phyloP scores from a whole-genome alignment of 2,888 invertebrate species.

The Tetheella fluctuosa region DNA sequence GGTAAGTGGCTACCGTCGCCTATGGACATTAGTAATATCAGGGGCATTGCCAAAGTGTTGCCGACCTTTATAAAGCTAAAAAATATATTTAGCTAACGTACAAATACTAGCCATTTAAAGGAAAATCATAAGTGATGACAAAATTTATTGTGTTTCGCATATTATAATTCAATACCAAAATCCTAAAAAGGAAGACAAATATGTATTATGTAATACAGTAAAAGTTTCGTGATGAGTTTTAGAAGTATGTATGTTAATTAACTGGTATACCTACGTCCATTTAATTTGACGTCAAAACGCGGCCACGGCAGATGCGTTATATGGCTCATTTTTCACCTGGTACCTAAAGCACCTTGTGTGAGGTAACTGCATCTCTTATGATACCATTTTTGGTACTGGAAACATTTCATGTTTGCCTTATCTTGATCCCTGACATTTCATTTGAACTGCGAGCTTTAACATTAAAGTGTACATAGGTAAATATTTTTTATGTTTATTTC shows the following conservation, averaged over 20 bases:
- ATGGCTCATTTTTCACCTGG: constrained; percentile 54
- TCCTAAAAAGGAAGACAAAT: too few species aligned
- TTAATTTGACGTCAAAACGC: not conserved
- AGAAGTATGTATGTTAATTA: not conserved
- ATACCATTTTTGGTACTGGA: constrained; percentile 57
- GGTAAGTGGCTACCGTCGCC: too few species aligned
- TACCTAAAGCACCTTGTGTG: constrained; percentile 57
- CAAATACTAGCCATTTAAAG: too few species aligned
- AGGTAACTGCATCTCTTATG: constrained; percentile 38
- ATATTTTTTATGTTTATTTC: not conserved
- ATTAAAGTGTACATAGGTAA: constrained; percentile 14
- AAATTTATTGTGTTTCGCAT: too few species aligned
- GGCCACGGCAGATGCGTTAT: constrained; percentile 51
- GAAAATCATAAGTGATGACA: too few species aligned
- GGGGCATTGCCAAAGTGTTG: too few species aligned
- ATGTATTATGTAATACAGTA: too few species aligned
- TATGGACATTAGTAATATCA: too few species aligned
- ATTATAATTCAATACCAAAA: too few species aligned
- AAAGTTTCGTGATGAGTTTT: not conserved
- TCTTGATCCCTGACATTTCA: constrained; percentile 49
- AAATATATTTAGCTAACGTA: too few species aligned
- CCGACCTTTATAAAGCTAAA: too few species aligned
- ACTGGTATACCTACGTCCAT: too few species aligned
- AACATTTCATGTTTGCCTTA: constrained; percentile 56
- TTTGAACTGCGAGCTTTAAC: constrained; percentile 28